Conservation (phyloP, 1,140 invertebrate genomes). For the Spodoptera litura region DNA sequence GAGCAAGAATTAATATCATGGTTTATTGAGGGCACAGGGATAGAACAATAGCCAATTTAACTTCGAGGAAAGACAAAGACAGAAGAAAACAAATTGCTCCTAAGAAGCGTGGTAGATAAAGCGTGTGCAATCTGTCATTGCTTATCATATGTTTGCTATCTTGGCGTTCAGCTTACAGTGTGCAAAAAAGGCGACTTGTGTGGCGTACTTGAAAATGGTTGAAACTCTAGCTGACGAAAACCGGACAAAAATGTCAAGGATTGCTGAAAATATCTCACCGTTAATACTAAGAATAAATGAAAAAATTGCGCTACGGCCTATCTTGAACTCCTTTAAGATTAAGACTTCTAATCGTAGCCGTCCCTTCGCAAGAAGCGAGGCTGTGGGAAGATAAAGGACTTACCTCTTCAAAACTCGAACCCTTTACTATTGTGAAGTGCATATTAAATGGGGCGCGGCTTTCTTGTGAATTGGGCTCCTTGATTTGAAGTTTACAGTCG, state of each 20-base stretch:
- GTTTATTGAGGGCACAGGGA: not conserved
- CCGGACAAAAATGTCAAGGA: not conserved
- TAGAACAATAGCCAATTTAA: constrained; percentile 26
- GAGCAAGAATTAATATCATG: not conserved
- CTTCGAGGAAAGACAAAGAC: constrained; percentile 9
- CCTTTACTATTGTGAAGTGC: constrained; percentile 80
- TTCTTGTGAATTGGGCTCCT: constrained; percentile 73
- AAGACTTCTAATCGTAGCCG: constrained; percentile 79
- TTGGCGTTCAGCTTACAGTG: constrained; percentile 5
- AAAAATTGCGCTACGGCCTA: constrained; percentile 50
- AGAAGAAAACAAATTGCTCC: constrained; percentile 45
- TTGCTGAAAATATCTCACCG: constrained; percentile 9
- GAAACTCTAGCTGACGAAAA: not conserved
- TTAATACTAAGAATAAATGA: constrained; percentile 14
- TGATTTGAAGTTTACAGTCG: constrained; percentile 72
- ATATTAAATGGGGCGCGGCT: constrained; percentile 77
- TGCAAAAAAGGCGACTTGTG: constrained; percentile 35
- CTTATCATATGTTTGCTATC: constrained; percentile 50
- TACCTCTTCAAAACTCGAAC: constrained; percentile 78
- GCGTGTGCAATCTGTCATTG: constrained; percentile 54
- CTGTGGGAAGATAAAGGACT: constrained; percentile 81
- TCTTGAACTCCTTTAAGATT: constrained; percentile 75
- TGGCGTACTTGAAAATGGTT: constrained; percentile 23
- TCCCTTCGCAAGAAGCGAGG: constrained; percentile 68
- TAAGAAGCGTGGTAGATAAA: constrained; percentile 39